Base-by-base conservation (phyloP, 2,113 vertebrate genomes). In the Cygnus buccinator region DNA sequence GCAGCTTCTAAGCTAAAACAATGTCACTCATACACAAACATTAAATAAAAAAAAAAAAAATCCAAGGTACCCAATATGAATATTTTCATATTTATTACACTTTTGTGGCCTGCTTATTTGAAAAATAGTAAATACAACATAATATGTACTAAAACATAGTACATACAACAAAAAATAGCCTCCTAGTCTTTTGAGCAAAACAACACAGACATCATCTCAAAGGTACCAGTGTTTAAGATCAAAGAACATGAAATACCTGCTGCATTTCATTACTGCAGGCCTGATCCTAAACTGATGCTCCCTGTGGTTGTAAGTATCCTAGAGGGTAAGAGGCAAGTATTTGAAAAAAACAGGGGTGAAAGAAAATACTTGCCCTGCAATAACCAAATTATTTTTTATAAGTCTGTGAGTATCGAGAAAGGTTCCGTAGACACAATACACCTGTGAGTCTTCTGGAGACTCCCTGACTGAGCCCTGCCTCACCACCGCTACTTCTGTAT, bases 401-500 rank as follows among this genome's bases (percentile, higher is more conserved):
- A 72, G 21, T 46, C 39, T 39, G 31, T 33, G 16, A 35, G 35
- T 26, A 35, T 74, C 13, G 66, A 11, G 15, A 72, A 29, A 81
- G 68, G 35, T 4, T 7, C 16, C 66, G 13, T 8, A 81, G 43
- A 52, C 16, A 13, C 31, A 35, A 66, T 13, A 58, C 9, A 74
- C 12, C 20, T 18, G 20, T 33, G 33, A 75, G 52, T 46, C 26
- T 54, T 13, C 33, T 1, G 2, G 7, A 43, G 15, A 3, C 35
- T 43, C 13, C 33, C 58, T 17, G 29, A 29, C 29, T 62, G 4
- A 85, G 73, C 41, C 35, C 26, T 37, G 18, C 11, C 31, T 58
- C 61, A 17, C 23, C 20, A 7, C 0, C 57, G 28, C 8, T 35
- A 50, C 68, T 72, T 13, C 37, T 2, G 0, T 19, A 37, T 20